A percentile compares a stretch with the other conserved stretches of the same genome.
Evolutionary conservation across 2,888 invertebrate genomes (phyloP).

Genomic region (Microctonus hyperodae): DNA sequence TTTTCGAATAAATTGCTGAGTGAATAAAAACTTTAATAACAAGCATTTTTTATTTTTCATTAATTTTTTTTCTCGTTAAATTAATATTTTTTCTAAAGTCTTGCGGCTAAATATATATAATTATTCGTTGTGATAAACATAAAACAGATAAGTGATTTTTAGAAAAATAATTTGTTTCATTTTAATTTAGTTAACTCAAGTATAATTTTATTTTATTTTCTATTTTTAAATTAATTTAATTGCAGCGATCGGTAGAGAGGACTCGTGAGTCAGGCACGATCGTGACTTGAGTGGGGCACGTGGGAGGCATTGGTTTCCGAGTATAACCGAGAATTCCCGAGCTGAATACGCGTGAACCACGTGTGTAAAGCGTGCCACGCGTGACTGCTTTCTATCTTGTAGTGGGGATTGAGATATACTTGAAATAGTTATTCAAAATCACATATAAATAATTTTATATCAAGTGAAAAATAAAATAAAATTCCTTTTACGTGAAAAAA

Average conservation of each 20-base stretch:
- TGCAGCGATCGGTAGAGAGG: conserved; percentile 14
- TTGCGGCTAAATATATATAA: background rate
- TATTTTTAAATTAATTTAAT: conserved; percentile 30
- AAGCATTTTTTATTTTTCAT: background rate
- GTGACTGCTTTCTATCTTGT: conserved; percentile 47
- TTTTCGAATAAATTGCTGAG: background rate
- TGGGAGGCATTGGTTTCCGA: conserved; percentile 58
- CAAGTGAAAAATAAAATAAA: background rate
- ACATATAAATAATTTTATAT: too few species aligned
- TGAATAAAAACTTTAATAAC: background rate
- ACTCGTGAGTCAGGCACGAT: conserved; percentile 39
- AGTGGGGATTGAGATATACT: conserved; percentile 24
- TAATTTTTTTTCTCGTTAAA: background rate
- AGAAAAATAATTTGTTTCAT: background rate
- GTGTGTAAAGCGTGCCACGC: conserved; percentile 61
- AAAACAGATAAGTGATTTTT: background rate
- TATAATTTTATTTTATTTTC: background rate
- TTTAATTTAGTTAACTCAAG: too few species aligned
- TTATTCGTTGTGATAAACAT: background rate
- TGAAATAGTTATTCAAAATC: background rate
- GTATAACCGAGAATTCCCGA: conserved; percentile 47
- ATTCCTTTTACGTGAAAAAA: background rate
- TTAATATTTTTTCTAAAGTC: background rate
- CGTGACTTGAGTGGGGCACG: conserved; percentile 51
- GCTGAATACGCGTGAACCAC: conserved; percentile 53